Conservation (phyloP, 2,888 invertebrate genomes). For the Drosophila buzzatii region DNA sequence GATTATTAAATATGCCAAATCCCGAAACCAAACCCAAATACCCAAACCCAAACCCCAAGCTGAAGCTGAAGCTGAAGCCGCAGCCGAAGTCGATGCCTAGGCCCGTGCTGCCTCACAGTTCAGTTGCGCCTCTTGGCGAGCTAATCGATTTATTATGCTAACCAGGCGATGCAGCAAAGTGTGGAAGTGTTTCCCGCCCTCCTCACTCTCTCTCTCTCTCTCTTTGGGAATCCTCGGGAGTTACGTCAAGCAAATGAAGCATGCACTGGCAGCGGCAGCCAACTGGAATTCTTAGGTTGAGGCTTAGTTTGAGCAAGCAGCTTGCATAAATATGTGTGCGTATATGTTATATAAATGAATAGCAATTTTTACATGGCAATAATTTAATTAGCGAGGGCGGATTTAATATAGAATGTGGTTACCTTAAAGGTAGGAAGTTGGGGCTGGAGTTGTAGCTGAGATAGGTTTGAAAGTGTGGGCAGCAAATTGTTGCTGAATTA, state of each 20-base stretch:
- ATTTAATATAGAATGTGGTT: constrained; percentile 6
- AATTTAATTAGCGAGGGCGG: constrained; percentile 41
- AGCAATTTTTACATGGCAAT: constrained; percentile 20
- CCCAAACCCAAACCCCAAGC: constrained; percentile 16
- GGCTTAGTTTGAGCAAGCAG: background rate
- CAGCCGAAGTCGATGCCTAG: constrained; percentile 37
- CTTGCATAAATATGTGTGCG: background rate
- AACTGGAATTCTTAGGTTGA: constrained; percentile 10
- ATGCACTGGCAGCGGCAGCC: constrained; percentile 29
- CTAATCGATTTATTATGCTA: constrained; percentile 82
- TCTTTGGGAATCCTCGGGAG: background rate
- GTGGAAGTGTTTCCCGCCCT: constrained; percentile 25
- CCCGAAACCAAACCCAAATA: constrained; percentile 28
- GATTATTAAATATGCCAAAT: constrained; percentile 70
- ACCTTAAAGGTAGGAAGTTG: background rate
- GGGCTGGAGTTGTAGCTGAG: background rate
- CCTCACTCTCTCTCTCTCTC: background rate
- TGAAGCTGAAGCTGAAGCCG: constrained; percentile 22
- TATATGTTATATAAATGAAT: constrained; percentile 1
- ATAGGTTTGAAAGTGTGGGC: background rate
- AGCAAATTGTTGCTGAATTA: background rate
- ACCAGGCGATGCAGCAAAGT: constrained; percentile 79
- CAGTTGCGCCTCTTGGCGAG: constrained; percentile 42
- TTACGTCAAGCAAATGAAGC: constrained; percentile 70
- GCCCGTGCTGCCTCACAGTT: constrained; percentile 2